A percentile compares a stretch with the other conserved stretches of the same genome.
These are phyloP conservation scores for Psammodynastes pulverulentus DNA, from an alignment of 2,113 vertebrate genomes.

Conservation along the genomic window DNA sequence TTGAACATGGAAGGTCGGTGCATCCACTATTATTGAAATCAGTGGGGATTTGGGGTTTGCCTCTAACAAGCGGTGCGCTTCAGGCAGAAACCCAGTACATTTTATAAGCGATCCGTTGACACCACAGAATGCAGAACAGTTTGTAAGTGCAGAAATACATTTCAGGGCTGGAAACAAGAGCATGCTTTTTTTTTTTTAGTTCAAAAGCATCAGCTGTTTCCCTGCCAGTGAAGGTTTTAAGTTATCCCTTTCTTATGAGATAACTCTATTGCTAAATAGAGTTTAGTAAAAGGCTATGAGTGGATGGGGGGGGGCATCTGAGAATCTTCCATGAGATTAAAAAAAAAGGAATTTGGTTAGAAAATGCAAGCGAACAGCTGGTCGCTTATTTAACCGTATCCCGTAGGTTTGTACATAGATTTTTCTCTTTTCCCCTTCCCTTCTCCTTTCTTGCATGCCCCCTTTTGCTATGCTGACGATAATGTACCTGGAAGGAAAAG, in stretches of 20 bases:
- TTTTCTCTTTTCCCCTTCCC: slow-evolving; percentile 28
- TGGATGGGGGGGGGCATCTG: background rate
- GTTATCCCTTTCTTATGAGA: background rate
- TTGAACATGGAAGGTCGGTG: background rate
- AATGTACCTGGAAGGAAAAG: slow-evolving; percentile 81
- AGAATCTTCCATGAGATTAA: background rate
- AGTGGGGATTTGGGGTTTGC: background rate
- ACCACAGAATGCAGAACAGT: background rate
- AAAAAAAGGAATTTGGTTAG: slow-evolving; percentile 31
- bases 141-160: background rate
- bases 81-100: background rate
- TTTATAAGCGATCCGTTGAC: background rate
- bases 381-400: slow-evolving; percentile 45
- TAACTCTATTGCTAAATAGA: background rate
- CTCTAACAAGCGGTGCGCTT: background rate
- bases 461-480: slow-evolving; percentile 71
- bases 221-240: slow-evolving; percentile 10
- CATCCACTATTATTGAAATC: background rate
- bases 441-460: slow-evolving; percentile 18
- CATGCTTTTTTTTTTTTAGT: background rate
- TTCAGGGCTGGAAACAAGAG: slow-evolving; percentile 5
- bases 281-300: background rate
- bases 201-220: slow-evolving; percentile 2
- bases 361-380: slow-evolving; percentile 46
- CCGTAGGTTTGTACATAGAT: slow-evolving; percentile 25